Percentiles rank a stretch among this genome's conserved stretches.
phyloP scores from a whole-genome alignment of 1,140 invertebrate genomes.

The Atta texana region DNA sequence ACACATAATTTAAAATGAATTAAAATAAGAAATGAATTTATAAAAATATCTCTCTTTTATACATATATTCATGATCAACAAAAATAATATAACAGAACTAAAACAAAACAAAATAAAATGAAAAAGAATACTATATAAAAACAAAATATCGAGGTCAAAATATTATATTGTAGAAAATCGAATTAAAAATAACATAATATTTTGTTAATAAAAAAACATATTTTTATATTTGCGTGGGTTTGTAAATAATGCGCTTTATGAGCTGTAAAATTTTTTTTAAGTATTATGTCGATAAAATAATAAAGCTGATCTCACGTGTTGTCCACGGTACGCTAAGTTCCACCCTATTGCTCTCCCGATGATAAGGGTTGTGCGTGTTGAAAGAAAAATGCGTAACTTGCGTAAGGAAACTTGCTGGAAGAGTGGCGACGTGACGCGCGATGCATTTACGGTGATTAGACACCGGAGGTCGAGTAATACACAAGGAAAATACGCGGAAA shows the following conservation, averaged over 20 bases:
- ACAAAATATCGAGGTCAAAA: neutral
- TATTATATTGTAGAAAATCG: neutral
- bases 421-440: slow-evolving; percentile 1
- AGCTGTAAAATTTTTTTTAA: slow-evolving; percentile 13
- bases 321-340: slow-evolving; percentile 31
- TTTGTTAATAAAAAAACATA: neutral
- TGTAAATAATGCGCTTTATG: slow-evolving; percentile 25
- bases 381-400: slow-evolving; percentile 46
- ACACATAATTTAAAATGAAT: neutral
- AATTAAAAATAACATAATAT: slow-evolving; percentile 1
- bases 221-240: slow-evolving; percentile 26
- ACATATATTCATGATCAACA: neutral
- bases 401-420: slow-evolving; percentile 9
- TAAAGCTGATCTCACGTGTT: slow-evolving; percentile 7
- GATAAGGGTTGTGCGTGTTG: slow-evolving; percentile 52
- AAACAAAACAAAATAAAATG: neutral
- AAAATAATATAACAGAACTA: neutral
- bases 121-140: neutral
- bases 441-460: slow-evolving; percentile 50
- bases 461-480: slow-evolving; percentile 6
- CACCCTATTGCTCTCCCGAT: neutral
- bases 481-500: slow-evolving; percentile 58
- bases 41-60: neutral
- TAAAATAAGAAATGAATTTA: neutral
- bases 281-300: slow-evolving; percentile 12